These are phyloP conservation scores for Drosophila rhopaloa DNA, from an alignment of 1,140 invertebrate species.

Conservation along the genomic window DNA sequence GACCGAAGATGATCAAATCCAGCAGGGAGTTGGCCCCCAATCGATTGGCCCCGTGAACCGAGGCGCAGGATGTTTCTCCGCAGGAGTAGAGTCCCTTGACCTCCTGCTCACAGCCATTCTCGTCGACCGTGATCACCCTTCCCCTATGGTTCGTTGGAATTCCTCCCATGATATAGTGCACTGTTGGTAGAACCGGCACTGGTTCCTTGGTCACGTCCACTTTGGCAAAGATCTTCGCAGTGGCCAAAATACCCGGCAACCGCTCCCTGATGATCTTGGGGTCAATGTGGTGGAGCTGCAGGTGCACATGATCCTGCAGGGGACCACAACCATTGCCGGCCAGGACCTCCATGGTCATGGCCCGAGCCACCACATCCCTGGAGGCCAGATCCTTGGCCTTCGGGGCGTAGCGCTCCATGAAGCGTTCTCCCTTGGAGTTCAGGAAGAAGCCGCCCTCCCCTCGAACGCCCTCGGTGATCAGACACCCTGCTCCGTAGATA, in stretches of 20 bases:
- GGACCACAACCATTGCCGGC: slow-evolving; percentile 97
- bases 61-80: slow-evolving; percentile 91
- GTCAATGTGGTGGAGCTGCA: slow-evolving; percentile 98
- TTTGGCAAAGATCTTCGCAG: slow-evolving; percentile 98
- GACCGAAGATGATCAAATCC: slow-evolving; percentile 98
- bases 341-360: slow-evolving; percentile 98
- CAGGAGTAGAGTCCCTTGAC: slow-evolving; percentile 90
- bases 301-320: slow-evolving; percentile 98
- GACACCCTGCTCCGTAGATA: slow-evolving; percentile 98
- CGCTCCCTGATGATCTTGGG: slow-evolving; percentile 93
- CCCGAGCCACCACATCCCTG: slow-evolving; percentile 98
- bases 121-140: slow-evolving; percentile 88
- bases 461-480: slow-evolving; percentile 98
- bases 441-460: slow-evolving; percentile 98
- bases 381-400: slow-evolving; percentile 99
- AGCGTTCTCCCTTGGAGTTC: slow-evolving; percentile 97
- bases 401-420: slow-evolving; percentile 99
- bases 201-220: slow-evolving; percentile 98
- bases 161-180: slow-evolving; percentile 99
- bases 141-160: slow-evolving; percentile 98
- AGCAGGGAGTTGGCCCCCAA: slow-evolving; percentile 98
- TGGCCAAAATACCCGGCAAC: slow-evolving; percentile 94
- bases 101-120: slow-evolving; percentile 88
- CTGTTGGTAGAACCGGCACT: slow-evolving; percentile 98
- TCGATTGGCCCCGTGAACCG: slow-evolving; percentile 98